Percentiles rank a stretch among this genome's conserved stretches.
Conservation (phyloP, 2,797 vertebrate species). For the Rhynchotus rufescens region DNA sequence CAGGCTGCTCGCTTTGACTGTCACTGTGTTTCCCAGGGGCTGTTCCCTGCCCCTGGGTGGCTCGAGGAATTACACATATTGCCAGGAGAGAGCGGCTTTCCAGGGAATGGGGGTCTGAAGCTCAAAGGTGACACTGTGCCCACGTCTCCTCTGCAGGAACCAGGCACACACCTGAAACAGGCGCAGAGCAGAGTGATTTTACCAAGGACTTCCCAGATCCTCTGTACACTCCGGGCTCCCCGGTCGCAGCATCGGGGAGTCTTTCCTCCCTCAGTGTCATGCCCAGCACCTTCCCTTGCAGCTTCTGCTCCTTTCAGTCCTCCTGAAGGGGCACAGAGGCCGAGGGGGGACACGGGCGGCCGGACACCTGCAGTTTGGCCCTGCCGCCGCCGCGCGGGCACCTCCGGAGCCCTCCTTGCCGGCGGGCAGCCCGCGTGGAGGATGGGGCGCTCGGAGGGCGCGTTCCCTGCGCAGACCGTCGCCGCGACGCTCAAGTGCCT, state of each 20-base stretch:
- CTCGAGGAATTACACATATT: neutral
- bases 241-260: neutral
- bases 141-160: neutral
- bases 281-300: neutral
- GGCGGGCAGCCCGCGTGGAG: neutral
- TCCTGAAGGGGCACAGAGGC: fast-evolving
- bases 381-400: neutral
- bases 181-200: neutral
- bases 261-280: neutral
- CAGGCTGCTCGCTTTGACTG: neutral
- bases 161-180: neutral
- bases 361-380: fast-evolving
- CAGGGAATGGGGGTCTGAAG: neutral
- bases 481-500: conserved; percentile 46
- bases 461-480: neutral
- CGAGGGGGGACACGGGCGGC: neutral
- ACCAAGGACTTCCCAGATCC: neutral
- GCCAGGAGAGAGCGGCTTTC: neutral
- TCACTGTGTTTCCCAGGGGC: neutral
- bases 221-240: neutral
- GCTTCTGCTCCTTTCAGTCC: neutral
- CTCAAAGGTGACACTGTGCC: neutral
- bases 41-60: no score
- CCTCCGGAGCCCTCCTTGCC: neutral
- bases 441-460: neutral